Evolutionary conservation across 2,797 vertebrate species (phyloP).

Genomic region (Microctenopoma steveboyesi): DNA sequence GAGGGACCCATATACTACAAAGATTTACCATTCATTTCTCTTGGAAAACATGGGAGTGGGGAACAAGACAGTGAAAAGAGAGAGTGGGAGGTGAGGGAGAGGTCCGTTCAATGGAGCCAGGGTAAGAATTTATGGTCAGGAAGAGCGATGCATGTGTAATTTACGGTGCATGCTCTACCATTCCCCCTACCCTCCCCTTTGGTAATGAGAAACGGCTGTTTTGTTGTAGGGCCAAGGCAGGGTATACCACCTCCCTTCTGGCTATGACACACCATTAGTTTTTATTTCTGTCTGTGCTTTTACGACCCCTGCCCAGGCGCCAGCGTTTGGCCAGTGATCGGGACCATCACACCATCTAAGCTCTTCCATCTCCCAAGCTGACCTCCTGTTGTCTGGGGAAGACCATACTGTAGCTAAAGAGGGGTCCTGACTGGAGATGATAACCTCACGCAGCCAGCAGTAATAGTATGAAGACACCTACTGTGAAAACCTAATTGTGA

Average conservation of each 20-base stretch:
- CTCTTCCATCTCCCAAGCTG: conserved; percentile 67
- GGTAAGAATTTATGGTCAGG: conserved; percentile 82
- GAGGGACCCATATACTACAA: conserved; percentile 58
- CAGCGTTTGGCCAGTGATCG: conserved; percentile 71
- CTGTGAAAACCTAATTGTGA: background rate
- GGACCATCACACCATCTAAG: conserved; percentile 62
- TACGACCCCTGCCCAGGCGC: conserved; percentile 73
- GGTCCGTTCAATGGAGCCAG: conserved; percentile 73
- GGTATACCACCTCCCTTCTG: conserved; percentile 77
- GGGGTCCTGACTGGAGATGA: conserved; percentile 9
- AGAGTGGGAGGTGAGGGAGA: conserved; percentile 73
- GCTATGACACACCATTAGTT: conserved; percentile 86
- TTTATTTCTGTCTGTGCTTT: conserved; percentile 85
- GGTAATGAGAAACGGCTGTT: conserved; percentile 87
- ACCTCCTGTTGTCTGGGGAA: conserved; percentile 48
- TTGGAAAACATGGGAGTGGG: conserved; percentile 59
- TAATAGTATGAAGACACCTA: background rate
- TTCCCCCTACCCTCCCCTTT: conserved; percentile 80
- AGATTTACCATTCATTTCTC: conserved; percentile 67
- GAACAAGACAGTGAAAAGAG: conserved; percentile 54
- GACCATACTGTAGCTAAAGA: conserved; percentile 26
- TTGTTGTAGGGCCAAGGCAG: conserved; percentile 70
- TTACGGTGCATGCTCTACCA: conserved; percentile 80
- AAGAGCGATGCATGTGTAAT: conserved; percentile 84
- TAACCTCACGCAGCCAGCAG: background rate